Conservation (phyloP, 2,113 vertebrate species). For the Bos indicus region DNA sequence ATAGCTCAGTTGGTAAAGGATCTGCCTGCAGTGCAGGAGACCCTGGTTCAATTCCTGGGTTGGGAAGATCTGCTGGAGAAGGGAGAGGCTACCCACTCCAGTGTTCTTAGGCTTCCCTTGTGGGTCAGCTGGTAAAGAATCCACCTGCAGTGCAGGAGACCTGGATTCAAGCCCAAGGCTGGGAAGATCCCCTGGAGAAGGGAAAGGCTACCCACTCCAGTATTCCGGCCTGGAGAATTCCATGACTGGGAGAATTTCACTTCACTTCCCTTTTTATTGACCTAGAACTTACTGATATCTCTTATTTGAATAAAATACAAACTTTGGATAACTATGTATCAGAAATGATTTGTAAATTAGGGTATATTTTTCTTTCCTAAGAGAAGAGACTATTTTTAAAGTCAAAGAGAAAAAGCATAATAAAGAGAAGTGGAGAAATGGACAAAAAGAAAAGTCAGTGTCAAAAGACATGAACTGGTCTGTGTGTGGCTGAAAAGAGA, state of each 20-base stretch:
- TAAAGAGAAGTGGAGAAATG: background rate
- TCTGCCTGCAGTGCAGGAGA: background rate
- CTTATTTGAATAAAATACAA: slow-evolving; percentile 40
- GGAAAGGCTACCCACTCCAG: background rate
- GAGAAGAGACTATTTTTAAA: slow-evolving; percentile 11
- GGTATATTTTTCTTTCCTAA: background rate
- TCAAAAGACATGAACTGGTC: background rate
- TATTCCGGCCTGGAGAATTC: background rate
- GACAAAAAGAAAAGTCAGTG: background rate
- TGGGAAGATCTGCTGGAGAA: background rate
- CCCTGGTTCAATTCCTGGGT: background rate
- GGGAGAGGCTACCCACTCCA: background rate
- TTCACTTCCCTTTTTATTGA: background rate
- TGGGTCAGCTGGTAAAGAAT: background rate
- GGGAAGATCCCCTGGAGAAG: background rate
- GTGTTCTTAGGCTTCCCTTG: background rate
- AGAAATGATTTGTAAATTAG: slow-evolving; percentile 31
- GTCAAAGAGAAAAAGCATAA: background rate
- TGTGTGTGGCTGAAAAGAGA: background rate
- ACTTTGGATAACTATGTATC: background rate
- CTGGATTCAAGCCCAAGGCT: background rate
- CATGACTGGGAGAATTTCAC: background rate
- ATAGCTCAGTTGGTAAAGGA: background rate
- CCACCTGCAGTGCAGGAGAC: background rate
- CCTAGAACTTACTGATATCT: background rate